A percentile compares a stretch with the other conserved stretches of the same genome.
These are phyloP conservation scores for Prunella strophiata DNA, from an alignment of 2,797 vertebrate genomes.

Conservation along the genomic window DNA sequence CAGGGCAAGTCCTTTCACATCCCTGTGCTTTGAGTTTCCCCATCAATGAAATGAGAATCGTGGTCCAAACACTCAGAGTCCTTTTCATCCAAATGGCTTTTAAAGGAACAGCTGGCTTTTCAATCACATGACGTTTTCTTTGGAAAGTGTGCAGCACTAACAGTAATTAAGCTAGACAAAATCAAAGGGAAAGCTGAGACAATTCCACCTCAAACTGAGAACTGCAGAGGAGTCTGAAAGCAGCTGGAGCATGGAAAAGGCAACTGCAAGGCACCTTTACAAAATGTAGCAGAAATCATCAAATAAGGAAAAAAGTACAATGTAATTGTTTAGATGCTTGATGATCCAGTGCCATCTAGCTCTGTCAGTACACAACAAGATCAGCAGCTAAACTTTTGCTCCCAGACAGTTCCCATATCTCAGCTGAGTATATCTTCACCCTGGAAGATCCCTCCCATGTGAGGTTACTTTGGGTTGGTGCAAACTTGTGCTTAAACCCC, in stretches of 20 bases:
- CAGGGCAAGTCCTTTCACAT: not conserved
- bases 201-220: not conserved
- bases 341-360: not conserved
- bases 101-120: slow-evolving; percentile 8
- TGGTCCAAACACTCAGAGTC: not conserved
- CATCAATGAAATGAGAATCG: not conserved
- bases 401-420: not conserved
- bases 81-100: not conserved
- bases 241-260: not conserved
- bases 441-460: not conserved
- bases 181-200: not conserved
- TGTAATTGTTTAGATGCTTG: not conserved
- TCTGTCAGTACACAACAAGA: not conserved
- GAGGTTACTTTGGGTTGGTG: not conserved
- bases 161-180: not conserved
- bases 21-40: not conserved
- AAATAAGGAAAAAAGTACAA: not conserved
- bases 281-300: not conserved
- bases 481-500: not conserved
- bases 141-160: not conserved
- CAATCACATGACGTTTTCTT: not conserved
- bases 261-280: not conserved
- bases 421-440: not conserved
- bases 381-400: not conserved
- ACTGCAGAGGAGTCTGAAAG: not conserved